A percentile compares a stretch with the other conserved stretches of the same genome.
phyloP scores from a whole-genome alignment of 2,797 vertebrate species.

The Etheostoma perlongum region DNA sequence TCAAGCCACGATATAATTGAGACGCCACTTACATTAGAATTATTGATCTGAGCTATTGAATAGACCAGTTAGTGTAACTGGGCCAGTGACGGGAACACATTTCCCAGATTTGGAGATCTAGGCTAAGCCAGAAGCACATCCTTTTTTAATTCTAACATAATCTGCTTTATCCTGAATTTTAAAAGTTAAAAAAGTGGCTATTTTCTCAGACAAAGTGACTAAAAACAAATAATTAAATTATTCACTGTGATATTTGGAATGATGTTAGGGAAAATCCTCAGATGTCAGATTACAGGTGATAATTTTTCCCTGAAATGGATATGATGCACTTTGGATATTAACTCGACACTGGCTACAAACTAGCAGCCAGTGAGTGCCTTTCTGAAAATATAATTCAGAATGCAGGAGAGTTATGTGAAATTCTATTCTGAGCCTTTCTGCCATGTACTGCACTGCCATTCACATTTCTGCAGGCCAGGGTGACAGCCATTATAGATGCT shows the following conservation, averaged over 20 bases:
- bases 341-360: slow-evolving; percentile 50
- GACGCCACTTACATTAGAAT: slow-evolving; percentile 42
- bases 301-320: slow-evolving; percentile 32
- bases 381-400: slow-evolving; percentile 30
- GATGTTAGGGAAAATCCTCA: background rate
- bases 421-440: slow-evolving; percentile 53
- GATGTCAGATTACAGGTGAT: slow-evolving; percentile 32
- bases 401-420: slow-evolving; percentile 47
- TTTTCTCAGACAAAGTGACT: background rate
- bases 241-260: slow-evolving; percentile 7
- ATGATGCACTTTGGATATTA: slow-evolving; percentile 43
- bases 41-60: slow-evolving; percentile 51
- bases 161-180: slow-evolving; percentile 8
- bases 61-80: slow-evolving; percentile 32
- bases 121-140: background rate
- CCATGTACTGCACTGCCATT: slow-evolving; percentile 48
- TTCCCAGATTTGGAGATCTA: background rate
- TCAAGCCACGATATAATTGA: slow-evolving; percentile 42
- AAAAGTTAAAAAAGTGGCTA: slow-evolving; percentile 9
- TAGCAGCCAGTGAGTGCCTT: slow-evolving; percentile 50
- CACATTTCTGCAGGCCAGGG: slow-evolving; percentile 57
- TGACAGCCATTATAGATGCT: slow-evolving; percentile 84
- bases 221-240: slow-evolving; percentile 28
- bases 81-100: slow-evolving; percentile 33
- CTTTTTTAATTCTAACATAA: background rate